A percentile compares a stretch with the other conserved stretches of the same genome.
Evolutionary conservation across 1,140 invertebrate genomes (phyloP).

Genomic region (Bombus breviceps): DNA sequence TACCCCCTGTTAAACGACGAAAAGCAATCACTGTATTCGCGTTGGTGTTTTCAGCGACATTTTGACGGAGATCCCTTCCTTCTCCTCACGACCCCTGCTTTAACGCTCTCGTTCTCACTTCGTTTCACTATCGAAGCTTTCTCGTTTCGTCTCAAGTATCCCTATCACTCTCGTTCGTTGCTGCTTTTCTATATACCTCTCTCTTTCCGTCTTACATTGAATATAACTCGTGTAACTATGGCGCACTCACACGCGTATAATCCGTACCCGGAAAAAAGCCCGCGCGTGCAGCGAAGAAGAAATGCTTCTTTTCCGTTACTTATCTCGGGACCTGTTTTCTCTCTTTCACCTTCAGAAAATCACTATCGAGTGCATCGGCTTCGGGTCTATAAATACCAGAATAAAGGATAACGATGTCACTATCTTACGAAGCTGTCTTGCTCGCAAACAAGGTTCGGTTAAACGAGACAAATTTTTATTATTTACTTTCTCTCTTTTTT

Average conservation of each 20-base stretch:
- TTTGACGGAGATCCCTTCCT: slow-evolving; percentile 70
- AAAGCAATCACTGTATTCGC: slow-evolving; percentile 71
- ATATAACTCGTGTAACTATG: slow-evolving; percentile 51
- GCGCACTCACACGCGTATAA: slow-evolving; percentile 48
- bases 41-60: slow-evolving; percentile 76
- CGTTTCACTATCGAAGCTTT: slow-evolving; percentile 51
- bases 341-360: slow-evolving; percentile 24
- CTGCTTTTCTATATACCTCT: background rate
- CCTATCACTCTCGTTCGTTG: slow-evolving; percentile 14
- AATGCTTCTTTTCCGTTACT: background rate
- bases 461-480: background rate
- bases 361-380: background rate
- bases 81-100: slow-evolving; percentile 26
- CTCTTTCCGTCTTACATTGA: slow-evolving; percentile 13
- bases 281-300: slow-evolving; percentile 35
- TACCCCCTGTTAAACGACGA: slow-evolving; percentile 60
- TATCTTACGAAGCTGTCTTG: slow-evolving; percentile 8
- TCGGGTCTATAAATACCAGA: slow-evolving; percentile 31
- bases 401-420: slow-evolving; percentile 38
- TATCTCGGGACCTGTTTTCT: slow-evolving; percentile 13
- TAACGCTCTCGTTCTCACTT: slow-evolving; percentile 59
- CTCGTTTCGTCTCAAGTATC: slow-evolving; percentile 20
- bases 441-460: background rate
- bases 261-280: slow-evolving; percentile 56
- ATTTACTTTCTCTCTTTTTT: background rate